A percentile compares a stretch with the other conserved stretches of the same genome.
phyloP scores from a whole-genome alignment of 2,797 vertebrate genomes.

The Macroramphosus scolopax region DNA sequence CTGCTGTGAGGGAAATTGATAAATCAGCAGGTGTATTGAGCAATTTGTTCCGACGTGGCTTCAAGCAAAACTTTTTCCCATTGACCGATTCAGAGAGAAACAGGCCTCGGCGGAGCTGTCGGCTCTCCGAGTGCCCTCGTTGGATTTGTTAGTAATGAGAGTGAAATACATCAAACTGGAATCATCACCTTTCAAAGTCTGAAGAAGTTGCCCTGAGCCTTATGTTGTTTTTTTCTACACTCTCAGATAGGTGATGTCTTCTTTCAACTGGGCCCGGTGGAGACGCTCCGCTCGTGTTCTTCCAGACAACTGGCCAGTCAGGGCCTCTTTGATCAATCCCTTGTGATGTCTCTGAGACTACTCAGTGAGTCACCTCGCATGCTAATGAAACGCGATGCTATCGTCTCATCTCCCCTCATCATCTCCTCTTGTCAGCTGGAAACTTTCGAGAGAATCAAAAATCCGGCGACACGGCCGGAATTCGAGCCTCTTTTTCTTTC shows the following conservation, averaged over 20 bases:
- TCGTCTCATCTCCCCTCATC: not conserved
- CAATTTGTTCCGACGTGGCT: conserved; percentile 7
- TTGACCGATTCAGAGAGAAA: too few relatives aligned
- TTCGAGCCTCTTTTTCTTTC: not conserved
- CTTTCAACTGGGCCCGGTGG: not conserved
- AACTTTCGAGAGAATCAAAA: too few relatives aligned
- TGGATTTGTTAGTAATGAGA: too few relatives aligned
- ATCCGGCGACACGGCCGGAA: not conserved
- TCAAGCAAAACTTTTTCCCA: not conserved
- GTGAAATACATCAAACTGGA: too few relatives aligned
- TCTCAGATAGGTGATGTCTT: too few relatives aligned
- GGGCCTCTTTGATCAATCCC: not conserved
- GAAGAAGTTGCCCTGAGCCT: too few relatives aligned
- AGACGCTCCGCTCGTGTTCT: not conserved
- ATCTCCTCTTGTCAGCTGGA: not conserved
- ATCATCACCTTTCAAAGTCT: too few relatives aligned
- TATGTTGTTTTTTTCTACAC: too few relatives aligned
- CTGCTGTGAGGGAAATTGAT: conserved; percentile 6
- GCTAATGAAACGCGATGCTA: too few relatives aligned
- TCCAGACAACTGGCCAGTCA: not conserved
- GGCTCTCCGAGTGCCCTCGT: too few relatives aligned
- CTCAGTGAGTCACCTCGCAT: not conserved
- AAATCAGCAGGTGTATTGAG: conserved; percentile 16
- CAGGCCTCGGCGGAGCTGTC: too few relatives aligned
- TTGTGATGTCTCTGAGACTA: not conserved